Base-by-base conservation (phyloP, 1,140 invertebrate species). In the Oreohelix idahoensis region DNA sequence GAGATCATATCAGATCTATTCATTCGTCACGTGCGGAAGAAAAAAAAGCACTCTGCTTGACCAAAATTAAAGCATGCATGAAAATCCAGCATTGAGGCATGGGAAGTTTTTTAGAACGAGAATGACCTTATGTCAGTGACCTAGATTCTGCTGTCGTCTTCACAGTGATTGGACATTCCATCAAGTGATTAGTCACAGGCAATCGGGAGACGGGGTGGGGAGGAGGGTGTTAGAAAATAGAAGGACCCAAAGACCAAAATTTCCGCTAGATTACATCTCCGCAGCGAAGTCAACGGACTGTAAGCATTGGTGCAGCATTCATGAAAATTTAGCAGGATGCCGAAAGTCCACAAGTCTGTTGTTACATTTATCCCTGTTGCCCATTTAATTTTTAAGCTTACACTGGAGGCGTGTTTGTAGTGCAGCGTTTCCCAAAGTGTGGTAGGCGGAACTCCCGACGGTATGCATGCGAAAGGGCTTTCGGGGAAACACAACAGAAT, bases 131-230 rank as follows among this genome's bases (percentile, higher is more conserved):
- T 66, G 8, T 5, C 63, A 66, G 8, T 17, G 63, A 35, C 63
- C 63, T 66, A 66, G 63, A 66, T 66, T 66, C 63, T 66, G 63
- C 63, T 32, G 63, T 66, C 63, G n/a, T 32, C 8, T 32, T 66
- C 63, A 32, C 2, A 66, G 63, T 29, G 29, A 32, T 66, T 66
- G 63, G 29, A 66, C 63, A 66, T 66, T 66, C 29, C 63, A 66
- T 66, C 63, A 66, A 29, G 29, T 32, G 63, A 66, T 66, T 66
- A 66, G 63, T 32, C 63, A 66, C 63, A 66, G 29, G n/a, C n/a
- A 32, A 32, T 32, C 17, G 20, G 29, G 29, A 5, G 8, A 66
- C 4, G 29, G 63, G 20, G 1, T 2, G 29, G n/a, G 63, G 29
- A 66, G 8, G 32, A n/a, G 17, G 63, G 42, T 23, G 26, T 15